Evolutionary conservation across 2,797 vertebrate species (phyloP).

Genomic region (Centroberyx gerrardi): DNA sequence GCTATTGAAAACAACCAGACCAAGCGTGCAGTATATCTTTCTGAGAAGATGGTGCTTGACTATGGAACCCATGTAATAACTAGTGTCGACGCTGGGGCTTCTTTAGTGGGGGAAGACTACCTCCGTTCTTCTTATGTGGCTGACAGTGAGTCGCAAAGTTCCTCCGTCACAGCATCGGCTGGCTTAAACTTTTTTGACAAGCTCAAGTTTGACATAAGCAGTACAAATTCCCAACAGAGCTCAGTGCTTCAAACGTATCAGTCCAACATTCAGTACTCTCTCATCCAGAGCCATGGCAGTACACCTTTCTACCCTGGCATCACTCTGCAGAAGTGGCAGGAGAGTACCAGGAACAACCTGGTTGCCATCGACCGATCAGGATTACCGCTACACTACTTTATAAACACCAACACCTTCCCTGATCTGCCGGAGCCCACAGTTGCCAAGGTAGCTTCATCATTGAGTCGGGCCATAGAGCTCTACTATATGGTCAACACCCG

Average conservation of each 20-base stretch:
- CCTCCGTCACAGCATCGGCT: slow-evolving; percentile 77
- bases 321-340: slow-evolving; percentile 92
- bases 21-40: slow-evolving; percentile 85
- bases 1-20: slow-evolving; percentile 94
- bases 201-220: slow-evolving; percentile 74
- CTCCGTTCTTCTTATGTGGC: slow-evolving; percentile 86
- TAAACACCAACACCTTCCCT: slow-evolving; percentile 84
- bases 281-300: slow-evolving; percentile 88
- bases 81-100: slow-evolving; percentile 88
- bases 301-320: slow-evolving; percentile 91
- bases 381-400: slow-evolving; percentile 87
- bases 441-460: slow-evolving; percentile 78
- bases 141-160: slow-evolving; percentile 65
- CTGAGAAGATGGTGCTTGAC: slow-evolving; percentile 90
- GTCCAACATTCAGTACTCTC: slow-evolving; percentile 88
- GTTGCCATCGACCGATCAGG: slow-evolving; percentile 91
- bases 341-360: slow-evolving; percentile 89
- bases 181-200: slow-evolving; percentile 86
- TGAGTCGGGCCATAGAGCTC: slow-evolving; percentile 83
- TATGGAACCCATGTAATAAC: slow-evolving; percentile 92
- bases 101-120: slow-evolving; percentile 91
- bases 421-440: slow-evolving; percentile 88
- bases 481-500: slow-evolving; percentile 91
- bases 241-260: slow-evolving; percentile 81
- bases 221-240: slow-evolving; percentile 43